Base-by-base conservation (phyloP, 2,113 vertebrate genomes). In the Perca schrenkii region DNA sequence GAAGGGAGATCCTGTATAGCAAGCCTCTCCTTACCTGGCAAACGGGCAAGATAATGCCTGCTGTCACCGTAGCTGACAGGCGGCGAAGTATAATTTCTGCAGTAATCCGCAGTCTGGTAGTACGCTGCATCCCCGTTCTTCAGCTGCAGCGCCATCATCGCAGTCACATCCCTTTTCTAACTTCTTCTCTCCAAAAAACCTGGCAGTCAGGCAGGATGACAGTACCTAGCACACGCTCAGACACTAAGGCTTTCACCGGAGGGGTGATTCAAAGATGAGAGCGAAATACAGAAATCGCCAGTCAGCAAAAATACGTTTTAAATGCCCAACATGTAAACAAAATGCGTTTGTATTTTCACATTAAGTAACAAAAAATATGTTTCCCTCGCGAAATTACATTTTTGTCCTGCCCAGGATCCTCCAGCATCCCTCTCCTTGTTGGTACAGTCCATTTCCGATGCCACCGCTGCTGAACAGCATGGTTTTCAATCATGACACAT, bases 141-240 rank as follows among this genome's bases (percentile, higher is more conserved):
- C 40, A 95, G 92, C 85, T 95, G 94, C 94, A 96, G 89, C 94
- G 95, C 94, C 95, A 96, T 96, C 94, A 95, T 95, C 86, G 79
- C 89, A 84, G 75, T 84, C 82, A 91, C 94, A 95, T 95, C 94
- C 92, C 93, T 86, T 58, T 58, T 82, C 82, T 89, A 86, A 92
- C 94, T 94, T 94, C 88, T 91, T 13, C 81, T 84, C 86, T 79
- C 63, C 70, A 71, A 80, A 54, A 86, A 84, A 75, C 81, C 86
- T 75, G 87, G 75, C 87, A 83, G 84, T 21, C 65, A 66, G 86
- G 79, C 72, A 80, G 85, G 86, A 88, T 88, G 85, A 85, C 79
- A 84, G 88, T 53, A 79, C 43, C 49, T 57, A 79, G 67, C 83
- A 85, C 77, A 60, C 57, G 82, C 77, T 21, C 71, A 50, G 49